These are phyloP conservation scores for Mus pahari DNA, from an alignment of 2,113 vertebrate species.

Conservation along the genomic window DNA sequence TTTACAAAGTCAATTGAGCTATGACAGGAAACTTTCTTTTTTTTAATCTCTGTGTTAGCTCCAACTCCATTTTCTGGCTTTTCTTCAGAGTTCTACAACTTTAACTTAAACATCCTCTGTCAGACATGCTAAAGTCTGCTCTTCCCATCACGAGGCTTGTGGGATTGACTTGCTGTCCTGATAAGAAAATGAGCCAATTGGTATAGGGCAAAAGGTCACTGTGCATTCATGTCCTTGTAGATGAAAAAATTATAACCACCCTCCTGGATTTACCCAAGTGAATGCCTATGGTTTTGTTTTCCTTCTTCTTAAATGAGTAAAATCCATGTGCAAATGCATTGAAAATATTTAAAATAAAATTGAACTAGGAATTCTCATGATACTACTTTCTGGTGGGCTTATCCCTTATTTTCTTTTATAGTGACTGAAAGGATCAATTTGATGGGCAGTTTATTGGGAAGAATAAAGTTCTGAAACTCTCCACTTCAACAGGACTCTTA, in stretches of 20 bases:
- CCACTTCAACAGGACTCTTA: background rate
- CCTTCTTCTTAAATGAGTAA: background rate
- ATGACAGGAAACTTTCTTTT: slow-evolving; percentile 70
- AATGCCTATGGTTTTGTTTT: slow-evolving; percentile 6
- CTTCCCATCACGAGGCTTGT: slow-evolving; percentile 75
- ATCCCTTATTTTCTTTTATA: slow-evolving; percentile 28
- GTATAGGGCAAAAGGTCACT: slow-evolving; percentile 80
- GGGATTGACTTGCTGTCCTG: slow-evolving; percentile 87
- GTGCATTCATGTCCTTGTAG: slow-evolving; percentile 76
- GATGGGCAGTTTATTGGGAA: slow-evolving; percentile 27
- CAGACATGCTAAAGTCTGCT: slow-evolving; percentile 76
- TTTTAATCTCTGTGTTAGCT: slow-evolving; percentile 39
- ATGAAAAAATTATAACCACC: slow-evolving; percentile 77
- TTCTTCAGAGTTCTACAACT: slow-evolving; percentile 75
- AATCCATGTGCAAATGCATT: slow-evolving; percentile 56
- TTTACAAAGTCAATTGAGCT: slow-evolving; percentile 83
- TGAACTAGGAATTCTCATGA: slow-evolving; percentile 27
- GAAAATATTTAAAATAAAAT: slow-evolving; percentile 48
- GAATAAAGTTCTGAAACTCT: slow-evolving; percentile 2
- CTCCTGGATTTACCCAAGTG: slow-evolving; percentile 42
- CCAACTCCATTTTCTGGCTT: slow-evolving; percentile 54
- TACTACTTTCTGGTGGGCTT: slow-evolving; percentile 26
- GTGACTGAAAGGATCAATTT: slow-evolving; percentile 54
- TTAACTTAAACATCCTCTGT: slow-evolving; percentile 77
- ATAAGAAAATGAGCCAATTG: slow-evolving; percentile 84